Base-by-base conservation (phyloP, 2,113 vertebrate genomes). In the Vireo altiloquus region DNA sequence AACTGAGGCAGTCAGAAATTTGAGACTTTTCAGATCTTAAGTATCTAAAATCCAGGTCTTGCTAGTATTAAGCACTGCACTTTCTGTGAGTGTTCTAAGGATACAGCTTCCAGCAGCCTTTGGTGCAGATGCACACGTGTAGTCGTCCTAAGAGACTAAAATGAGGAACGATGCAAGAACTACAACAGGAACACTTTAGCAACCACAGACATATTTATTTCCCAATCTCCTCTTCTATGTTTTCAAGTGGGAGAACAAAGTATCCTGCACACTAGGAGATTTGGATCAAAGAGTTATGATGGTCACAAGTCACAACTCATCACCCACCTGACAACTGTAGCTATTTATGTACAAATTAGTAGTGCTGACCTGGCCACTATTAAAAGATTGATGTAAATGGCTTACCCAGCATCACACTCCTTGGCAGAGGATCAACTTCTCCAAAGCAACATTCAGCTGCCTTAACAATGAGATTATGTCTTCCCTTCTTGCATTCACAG, bases 381-480 rank as follows among this genome's bases (percentile, higher is more conserved):
- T 88, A 93, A 83, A 90, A 95, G 94, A 93, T 63, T 94, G 95
- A 94, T 95, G 91, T 87, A 96, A 95, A 94, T 87, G 80, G 83
- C 76, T 93, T 92, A 93, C 77, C 86, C 90, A 92, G 92, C 92
- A 93, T 87, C 94, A 89, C 86, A 44, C 56, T 94, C 13, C 52
- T 92, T 96, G 96, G 96, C 96, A 97, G 83, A 87, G 82, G 82
- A 92, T 93, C 95, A 95, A 56, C 95, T 96, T 82, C 82, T 93
- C 89, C 92, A 93, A 92, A 96, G 90, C 54, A 96, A 83, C 82
- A 23, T 90, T 95, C 94, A 87, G 91, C 94, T 91, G 95, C 89
- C 37, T 90, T 94, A 89, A 92, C 89, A 92, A 94, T 90, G 89
- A 94, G 82, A 97, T 96, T 94, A 97, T 92, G 95, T 82, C 94